These are phyloP conservation scores for Sebastes steindachneri DNA, from an alignment of 2,797 vertebrate species.

Conservation along the genomic window DNA sequence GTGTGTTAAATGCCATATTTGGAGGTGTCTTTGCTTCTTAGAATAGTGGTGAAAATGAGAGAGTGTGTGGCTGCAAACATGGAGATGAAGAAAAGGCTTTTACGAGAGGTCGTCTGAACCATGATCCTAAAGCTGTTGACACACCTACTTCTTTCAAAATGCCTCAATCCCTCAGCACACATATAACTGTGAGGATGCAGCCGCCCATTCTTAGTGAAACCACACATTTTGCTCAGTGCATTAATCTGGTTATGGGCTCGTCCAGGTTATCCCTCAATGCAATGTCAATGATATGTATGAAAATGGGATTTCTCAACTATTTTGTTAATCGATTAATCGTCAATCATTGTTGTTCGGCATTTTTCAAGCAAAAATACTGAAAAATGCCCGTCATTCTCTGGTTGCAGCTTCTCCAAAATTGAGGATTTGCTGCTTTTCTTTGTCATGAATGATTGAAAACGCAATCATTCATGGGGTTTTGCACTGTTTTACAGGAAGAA, in stretches of 20 bases:
- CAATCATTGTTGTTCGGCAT: neutral
- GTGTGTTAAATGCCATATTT: neutral
- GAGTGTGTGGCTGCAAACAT: neutral
- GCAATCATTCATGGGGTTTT: neutral
- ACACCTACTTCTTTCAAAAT: neutral
- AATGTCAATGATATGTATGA: neutral
- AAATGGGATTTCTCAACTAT: neutral
- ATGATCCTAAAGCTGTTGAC: neutral
- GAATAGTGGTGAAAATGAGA: neutral
- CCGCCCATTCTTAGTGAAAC: rapidly evolving
- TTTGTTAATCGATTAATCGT: neutral
- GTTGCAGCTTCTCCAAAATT: neutral
- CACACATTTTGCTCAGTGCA: neutral
- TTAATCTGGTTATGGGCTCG: neutral
- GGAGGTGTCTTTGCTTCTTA: neutral
- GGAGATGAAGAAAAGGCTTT: neutral
- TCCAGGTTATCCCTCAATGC: neutral
- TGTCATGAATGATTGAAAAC: neutral
- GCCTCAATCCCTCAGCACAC: neutral
- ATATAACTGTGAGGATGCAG: neutral
- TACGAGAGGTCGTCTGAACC: neutral
- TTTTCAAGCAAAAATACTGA: neutral
- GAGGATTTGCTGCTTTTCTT: neutral
- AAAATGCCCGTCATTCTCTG: neutral
- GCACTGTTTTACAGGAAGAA: neutral